Evolutionary conservation across 2,797 vertebrate species (phyloP).

Genomic region (Potorous gilbertii): DNA sequence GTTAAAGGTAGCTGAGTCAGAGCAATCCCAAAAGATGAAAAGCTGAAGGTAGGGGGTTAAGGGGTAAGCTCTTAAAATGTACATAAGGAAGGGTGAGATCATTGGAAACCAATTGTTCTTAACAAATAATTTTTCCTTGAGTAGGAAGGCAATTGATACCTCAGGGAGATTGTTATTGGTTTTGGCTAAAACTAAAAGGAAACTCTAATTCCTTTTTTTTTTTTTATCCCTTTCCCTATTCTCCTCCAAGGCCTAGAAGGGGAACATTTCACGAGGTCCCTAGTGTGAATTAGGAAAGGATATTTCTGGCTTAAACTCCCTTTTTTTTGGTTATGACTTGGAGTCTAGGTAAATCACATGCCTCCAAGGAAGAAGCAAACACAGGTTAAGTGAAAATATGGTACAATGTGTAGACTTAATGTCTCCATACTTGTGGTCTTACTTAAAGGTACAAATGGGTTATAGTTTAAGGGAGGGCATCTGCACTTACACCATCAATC

Average conservation of each 20-base stretch:
- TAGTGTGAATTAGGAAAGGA: slow-evolving; percentile 6
- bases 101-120: neutral
- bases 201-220: slow-evolving; percentile 6
- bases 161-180: slow-evolving; percentile 22
- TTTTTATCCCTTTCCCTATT: neutral
- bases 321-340: neutral
- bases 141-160: neutral
- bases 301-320: slow-evolving; percentile 6
- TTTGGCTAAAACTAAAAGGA: slow-evolving; percentile 33
- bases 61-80: neutral
- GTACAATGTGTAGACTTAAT: neutral
- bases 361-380: neutral
- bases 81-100: neutral
- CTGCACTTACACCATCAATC: neutral
- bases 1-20: neutral
- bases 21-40: neutral
- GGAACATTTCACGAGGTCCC: slow-evolving; percentile 17
- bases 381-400: neutral
- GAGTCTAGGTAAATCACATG: neutral
- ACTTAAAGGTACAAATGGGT: neutral
- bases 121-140: neutral
- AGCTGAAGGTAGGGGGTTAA: neutral
- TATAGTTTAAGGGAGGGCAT: neutral
- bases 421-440: neutral
- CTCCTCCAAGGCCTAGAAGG: neutral